phyloP scores from a whole-genome alignment of 2,797 vertebrate species.

The Ctenosaura bakeri region DNA sequence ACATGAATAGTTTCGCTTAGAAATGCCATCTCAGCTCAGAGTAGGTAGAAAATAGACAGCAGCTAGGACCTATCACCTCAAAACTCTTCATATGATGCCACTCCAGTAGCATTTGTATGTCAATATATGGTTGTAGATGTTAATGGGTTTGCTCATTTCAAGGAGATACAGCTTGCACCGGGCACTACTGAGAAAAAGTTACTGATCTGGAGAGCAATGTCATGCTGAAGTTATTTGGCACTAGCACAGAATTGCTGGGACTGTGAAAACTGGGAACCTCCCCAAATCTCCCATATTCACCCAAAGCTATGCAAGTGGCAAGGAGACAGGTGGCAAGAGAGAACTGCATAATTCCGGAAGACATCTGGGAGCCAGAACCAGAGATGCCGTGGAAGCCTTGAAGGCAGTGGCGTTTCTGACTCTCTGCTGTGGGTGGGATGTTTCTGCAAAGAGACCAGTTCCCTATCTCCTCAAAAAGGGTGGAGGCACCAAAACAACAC shows the following conservation, averaged over 20 bases:
- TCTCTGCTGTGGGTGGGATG: background rate
- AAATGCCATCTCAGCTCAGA: too few relatives aligned
- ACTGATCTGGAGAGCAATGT: background rate
- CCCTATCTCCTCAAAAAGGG: background rate
- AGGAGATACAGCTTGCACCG: background rate
- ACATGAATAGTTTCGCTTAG: too few relatives aligned
- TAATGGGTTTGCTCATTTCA: too few relatives aligned
- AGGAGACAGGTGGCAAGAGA: background rate
- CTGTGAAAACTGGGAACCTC: background rate
- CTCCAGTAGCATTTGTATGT: too few relatives aligned
- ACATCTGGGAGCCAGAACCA: background rate
- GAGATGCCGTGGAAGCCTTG: background rate
- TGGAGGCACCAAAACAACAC: background rate
- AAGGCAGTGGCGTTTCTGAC: background rate
- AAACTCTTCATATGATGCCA: too few relatives aligned
- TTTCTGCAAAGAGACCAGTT: too few relatives aligned
- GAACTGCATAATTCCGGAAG: background rate
- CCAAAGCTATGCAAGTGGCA: background rate
- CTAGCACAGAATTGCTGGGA: background rate
- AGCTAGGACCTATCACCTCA: too few relatives aligned
- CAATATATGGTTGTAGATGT: too few relatives aligned
- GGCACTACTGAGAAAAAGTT: background rate
- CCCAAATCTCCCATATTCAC: background rate
- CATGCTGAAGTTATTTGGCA: background rate
- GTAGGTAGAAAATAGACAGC: too few relatives aligned